These are phyloP conservation scores for Latheticus oryzae DNA, from an alignment of 2,888 invertebrate genomes.

Conservation along the genomic window DNA sequence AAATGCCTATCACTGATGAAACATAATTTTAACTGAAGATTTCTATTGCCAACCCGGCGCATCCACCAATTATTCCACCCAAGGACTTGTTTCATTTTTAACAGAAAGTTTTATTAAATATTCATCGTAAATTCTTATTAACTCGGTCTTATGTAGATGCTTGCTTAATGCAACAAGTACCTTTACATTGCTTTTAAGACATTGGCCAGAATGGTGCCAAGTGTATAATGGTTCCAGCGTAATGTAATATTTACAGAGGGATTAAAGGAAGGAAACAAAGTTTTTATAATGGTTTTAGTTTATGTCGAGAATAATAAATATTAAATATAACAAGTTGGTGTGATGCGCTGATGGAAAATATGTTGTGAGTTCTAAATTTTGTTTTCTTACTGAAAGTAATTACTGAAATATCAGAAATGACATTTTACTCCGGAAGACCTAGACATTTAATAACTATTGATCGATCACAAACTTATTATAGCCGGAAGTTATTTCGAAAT, in stretches of 20 bases:
- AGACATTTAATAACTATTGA: neutral
- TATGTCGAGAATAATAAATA: neutral
- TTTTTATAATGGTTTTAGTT: neutral
- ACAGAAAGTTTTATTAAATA: conserved; percentile 8
- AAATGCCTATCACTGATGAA: conserved; percentile 31
- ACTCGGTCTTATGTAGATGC: neutral
- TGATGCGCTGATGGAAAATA: neutral
- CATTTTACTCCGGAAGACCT: neutral
- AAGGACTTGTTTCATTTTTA: conserved; percentile 1
- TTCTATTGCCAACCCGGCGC: conserved; percentile 16
- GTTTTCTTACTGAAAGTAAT: conserved; percentile 3
- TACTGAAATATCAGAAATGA: neutral
- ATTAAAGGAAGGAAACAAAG: neutral
- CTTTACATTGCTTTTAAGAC: neutral
- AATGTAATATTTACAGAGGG: conserved; percentile 7
- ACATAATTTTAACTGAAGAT: too few species aligned
- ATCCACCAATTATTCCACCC: conserved; percentile 26
- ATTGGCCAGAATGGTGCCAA: conserved; percentile 12
- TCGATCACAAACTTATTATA: neutral
- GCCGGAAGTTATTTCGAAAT: conserved; percentile 6
- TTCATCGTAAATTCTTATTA: conserved; percentile 14
- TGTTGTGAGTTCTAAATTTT: neutral
- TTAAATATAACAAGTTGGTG: neutral
- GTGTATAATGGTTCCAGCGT: conserved; percentile 3
- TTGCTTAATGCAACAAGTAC: conserved; percentile 15